These are phyloP conservation scores for Colinus virginianus DNA, from an alignment of 2,113 vertebrate genomes.

Conservation along the genomic window DNA sequence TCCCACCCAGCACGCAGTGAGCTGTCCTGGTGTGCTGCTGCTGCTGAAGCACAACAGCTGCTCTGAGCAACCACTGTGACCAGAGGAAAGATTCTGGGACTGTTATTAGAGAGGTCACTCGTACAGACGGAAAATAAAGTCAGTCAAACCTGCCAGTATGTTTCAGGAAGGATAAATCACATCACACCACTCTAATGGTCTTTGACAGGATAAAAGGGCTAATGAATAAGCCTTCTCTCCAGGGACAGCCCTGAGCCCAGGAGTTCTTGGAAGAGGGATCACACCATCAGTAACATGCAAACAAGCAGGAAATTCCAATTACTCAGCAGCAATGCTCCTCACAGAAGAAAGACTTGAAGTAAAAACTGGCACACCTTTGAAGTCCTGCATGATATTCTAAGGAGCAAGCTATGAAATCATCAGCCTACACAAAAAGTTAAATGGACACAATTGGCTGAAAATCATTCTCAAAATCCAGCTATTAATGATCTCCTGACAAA, in stretches of 20 bases:
- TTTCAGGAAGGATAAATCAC: conserved; percentile 1
- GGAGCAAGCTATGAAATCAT: neutral
- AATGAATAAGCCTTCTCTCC: conserved; percentile 32
- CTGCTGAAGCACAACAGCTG: neutral
- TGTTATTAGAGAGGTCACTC: neutral
- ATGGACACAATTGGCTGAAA: neutral
- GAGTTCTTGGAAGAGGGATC: conserved; percentile 30
- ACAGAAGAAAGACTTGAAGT: conserved; percentile 10
- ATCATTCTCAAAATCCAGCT: neutral
- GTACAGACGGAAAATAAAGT: neutral
- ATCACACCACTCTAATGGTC: conserved; percentile 14
- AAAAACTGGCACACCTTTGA: conserved; percentile 15
- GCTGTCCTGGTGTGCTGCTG: neutral
- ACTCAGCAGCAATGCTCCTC: neutral
- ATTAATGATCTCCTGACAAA: neutral
- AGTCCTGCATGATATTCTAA: neutral
- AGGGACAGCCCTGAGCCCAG: neutral
- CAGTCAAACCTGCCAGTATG: neutral
- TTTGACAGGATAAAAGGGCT: conserved; percentile 36
- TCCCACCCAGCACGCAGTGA: neutral
- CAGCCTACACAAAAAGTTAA: neutral
- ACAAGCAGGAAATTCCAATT: conserved; percentile 60
- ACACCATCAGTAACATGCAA: conserved; percentile 41
- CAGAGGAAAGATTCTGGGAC: neutral
- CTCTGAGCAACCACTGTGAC: neutral